These are phyloP conservation scores for Muricea muricata DNA, from an alignment of 92 coral and sea anemone genomes.

Conservation along the genomic window DNA sequence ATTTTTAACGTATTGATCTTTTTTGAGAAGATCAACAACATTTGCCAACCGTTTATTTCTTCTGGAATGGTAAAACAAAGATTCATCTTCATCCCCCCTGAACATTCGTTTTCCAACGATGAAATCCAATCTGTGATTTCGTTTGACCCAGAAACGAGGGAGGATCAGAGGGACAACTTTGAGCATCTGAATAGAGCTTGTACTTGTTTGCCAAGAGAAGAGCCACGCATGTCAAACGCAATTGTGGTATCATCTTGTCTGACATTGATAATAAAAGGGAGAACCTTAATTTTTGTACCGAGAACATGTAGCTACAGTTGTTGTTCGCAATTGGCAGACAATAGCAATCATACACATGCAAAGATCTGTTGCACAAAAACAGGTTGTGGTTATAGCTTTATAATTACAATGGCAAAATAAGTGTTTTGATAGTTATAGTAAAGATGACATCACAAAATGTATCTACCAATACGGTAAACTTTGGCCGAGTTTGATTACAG, in stretches of 20 bases:
- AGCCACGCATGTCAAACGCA: background rate
- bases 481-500: no score
- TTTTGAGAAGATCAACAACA: conserved; percentile 51
- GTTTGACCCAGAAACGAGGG: background rate
- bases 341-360: no score
- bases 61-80: conserved; percentile 44
- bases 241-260: background rate
- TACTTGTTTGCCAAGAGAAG: background rate
- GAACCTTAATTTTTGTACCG: no score
- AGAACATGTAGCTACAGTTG: no score
- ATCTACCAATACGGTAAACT: no score
- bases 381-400: no score
- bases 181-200: background rate
- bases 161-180: background rate
- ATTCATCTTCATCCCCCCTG: conserved; percentile 39
- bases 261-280: no score
- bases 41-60: conserved; percentile 63
- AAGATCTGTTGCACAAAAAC: no score
- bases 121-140: background rate
- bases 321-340: no score
- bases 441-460: no score
- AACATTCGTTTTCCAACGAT: background rate
- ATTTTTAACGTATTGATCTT: conserved; percentile 31
- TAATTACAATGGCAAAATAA: no score
- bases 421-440: no score